Evolutionary conservation across 2,888 invertebrate species (phyloP), one percentile per base, ranked within the genome.

Genomic region (Danaus chrysippus): DNA sequence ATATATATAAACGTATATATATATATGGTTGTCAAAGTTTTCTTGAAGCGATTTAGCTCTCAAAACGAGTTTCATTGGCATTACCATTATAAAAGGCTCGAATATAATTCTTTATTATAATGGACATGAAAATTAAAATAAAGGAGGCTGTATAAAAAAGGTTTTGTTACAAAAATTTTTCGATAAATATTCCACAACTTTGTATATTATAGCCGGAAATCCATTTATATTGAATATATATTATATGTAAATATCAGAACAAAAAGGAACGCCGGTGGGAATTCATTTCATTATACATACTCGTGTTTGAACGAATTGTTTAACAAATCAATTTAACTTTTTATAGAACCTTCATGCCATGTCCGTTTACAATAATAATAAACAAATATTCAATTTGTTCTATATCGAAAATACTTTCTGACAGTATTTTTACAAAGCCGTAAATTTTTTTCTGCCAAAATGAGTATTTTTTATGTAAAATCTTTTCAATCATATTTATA

Each of bases 151-250:
- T 34, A 34, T 34, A 34, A 34, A 34, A 23, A 34, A 34, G 23
- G 23, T 34, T 5, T 6, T 5, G 23, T 34, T 34, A 34, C 23
- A 34, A 34, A 34, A 34, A 34, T 6, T 34, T 2, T 1, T 34
- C 23, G 23, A 34, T 34, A 34, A 34, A 17, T 17, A 49, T 49
- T 17, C 49, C 13, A 56, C 11, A 56, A 23, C 0, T n/a, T 43
- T 76, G 72, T 70, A 67, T 69, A 67, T 60, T 55, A 63, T 64
- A 61, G 63, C 44, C 56, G 58, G 69, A 64, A 76, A 78, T 71
- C 71, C 75, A 76, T 81, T 84, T 82, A 77, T 76, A 74, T 81
- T 82, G 77, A 74, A 83, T 84, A 81, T 84, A 81, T 79, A 81
- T 34, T 34, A 34, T 79, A 84, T 84, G 82, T 79, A 82, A 84